A percentile compares a stretch with the other conserved stretches of the same genome.
Conservation (phyloP, 2,797 vertebrate species). For the Carapus acus region DNA sequence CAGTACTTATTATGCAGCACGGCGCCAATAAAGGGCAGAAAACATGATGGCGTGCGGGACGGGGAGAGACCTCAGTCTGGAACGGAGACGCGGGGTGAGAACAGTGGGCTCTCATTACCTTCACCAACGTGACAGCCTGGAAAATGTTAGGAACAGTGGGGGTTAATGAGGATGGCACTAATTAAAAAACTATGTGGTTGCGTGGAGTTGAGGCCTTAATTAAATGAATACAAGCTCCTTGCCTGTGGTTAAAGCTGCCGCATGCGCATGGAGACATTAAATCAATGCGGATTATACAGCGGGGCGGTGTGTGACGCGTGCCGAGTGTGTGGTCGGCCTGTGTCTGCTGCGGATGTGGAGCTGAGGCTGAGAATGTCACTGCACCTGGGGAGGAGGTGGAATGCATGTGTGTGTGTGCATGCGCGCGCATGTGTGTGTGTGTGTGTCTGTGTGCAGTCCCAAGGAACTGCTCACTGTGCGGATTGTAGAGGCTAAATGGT, state of each 20-base stretch:
- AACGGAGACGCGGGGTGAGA: constrained; percentile 15
- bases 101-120: constrained; percentile 28
- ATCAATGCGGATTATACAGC: constrained; percentile 10
- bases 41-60: neutral
- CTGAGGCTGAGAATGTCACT: neutral
- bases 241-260: constrained; percentile 33
- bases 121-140: constrained; percentile 28
- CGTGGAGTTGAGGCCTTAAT: constrained; percentile 30
- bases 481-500: neutral
- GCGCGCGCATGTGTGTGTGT: neutral
- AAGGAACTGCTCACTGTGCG: neutral
- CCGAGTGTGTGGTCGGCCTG: neutral
- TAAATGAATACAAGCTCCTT: constrained; percentile 30
- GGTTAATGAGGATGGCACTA: constrained; percentile 48
- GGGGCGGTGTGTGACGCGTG: no score
- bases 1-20: constrained; percentile 35
- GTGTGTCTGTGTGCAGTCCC: neutral
- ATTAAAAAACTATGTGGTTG: constrained; percentile 54
- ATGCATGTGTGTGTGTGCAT: neutral
- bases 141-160: constrained; percentile 25
- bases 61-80: constrained; percentile 6
- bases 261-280: constrained; percentile 6
- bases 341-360: neutral
- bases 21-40: constrained; percentile 40
- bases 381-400: no score